Evolutionary conservation across 2,113 vertebrate species (phyloP).

Genomic region (Petrocephalus zakoni): DNA sequence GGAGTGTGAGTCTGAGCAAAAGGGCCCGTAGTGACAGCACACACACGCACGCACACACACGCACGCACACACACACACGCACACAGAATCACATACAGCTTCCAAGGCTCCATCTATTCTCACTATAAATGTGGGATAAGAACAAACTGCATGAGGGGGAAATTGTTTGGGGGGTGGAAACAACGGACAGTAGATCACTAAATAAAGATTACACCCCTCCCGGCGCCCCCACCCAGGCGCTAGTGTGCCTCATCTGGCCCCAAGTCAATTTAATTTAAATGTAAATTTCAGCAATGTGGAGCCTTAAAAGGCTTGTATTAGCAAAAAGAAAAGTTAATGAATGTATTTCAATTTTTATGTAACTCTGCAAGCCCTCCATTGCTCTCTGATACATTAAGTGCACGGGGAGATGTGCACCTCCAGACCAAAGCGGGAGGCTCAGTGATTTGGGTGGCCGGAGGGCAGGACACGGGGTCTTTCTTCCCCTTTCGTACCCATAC

Average conservation of each 20-base stretch:
- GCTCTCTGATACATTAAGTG: conserved; percentile 28
- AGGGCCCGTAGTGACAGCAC: too few relatives aligned
- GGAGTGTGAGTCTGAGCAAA: neutral
- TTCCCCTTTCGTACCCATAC: neutral
- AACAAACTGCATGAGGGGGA: neutral
- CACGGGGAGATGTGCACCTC: neutral
- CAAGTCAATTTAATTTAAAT: conserved; percentile 44
- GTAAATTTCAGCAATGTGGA: conserved; percentile 36
- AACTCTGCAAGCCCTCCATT: conserved; percentile 26
- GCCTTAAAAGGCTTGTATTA: conserved; percentile 41
- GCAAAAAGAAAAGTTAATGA: conserved; percentile 43
- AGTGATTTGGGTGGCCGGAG: neutral
- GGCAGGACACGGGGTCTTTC: neutral
- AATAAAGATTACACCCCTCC: conserved; percentile 32
- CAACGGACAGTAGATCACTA: conserved; percentile 28
- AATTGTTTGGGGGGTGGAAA: neutral
- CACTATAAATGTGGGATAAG: neutral
- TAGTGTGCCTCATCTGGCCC: conserved; percentile 36
- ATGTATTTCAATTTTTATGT: conserved; percentile 38
- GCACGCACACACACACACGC: neutral
- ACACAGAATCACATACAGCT: neutral
- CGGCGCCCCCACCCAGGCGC: conserved; percentile 10
- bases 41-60: neutral
- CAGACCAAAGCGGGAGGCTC: neutral
- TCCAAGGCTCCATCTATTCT: neutral